Base-by-base conservation (phyloP, 37 sponge, comb jelly and placozoan genomes). In the Chondrilla cf. caribensis region DNA sequence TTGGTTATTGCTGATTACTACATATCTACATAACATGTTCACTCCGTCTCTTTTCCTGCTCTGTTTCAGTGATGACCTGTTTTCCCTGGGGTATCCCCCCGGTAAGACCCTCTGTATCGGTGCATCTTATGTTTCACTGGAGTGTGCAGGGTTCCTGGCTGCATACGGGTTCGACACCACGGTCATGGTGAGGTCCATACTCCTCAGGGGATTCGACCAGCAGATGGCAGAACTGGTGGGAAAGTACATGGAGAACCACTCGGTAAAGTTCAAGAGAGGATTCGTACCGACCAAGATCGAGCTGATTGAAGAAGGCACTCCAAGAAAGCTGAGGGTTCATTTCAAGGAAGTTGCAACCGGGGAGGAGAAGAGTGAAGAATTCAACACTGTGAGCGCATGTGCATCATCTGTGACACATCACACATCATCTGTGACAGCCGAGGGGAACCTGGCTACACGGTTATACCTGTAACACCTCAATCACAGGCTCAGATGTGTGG, bases 121-220 rank as follows among this genome's bases (percentile, higher is more conserved):
- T n/a, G 97, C 95, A 0, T 96, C 97, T 36, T 98, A 98, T 55
- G 97, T 98, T 19, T 95, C 99, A 4, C 87, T 98, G 87, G 99
- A 98, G 75, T 98, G 99, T 90, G 96, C 96, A 26, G 99, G 99
- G 28, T 98, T 98, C 80, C 85, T 98, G 36, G 90, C 95, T 21
- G 94, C 86, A n/a, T 25, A 94, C 5, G 97, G 97, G 14, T 92
- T 90, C 68, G 97, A 96, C 43, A 87, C 86, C 58, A 91, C 95
- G 4, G 89, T 89, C 44, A 92, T 96, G 93, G 96, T 98, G 39
- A 82, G 99, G 36, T 98, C 99, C 59, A 98, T 98, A 25, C 80
- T 98, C 15, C 86, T 98, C 40, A 60, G 99, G 58, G 99, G 99
- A 38, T 98, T 98, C 59, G 99, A 98, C 54, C 97, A 96, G 94